These are phyloP conservation scores for Rhinolophus ferrumequinum DNA, from an alignment of 2,113 vertebrate species.

Conservation along the genomic window DNA sequence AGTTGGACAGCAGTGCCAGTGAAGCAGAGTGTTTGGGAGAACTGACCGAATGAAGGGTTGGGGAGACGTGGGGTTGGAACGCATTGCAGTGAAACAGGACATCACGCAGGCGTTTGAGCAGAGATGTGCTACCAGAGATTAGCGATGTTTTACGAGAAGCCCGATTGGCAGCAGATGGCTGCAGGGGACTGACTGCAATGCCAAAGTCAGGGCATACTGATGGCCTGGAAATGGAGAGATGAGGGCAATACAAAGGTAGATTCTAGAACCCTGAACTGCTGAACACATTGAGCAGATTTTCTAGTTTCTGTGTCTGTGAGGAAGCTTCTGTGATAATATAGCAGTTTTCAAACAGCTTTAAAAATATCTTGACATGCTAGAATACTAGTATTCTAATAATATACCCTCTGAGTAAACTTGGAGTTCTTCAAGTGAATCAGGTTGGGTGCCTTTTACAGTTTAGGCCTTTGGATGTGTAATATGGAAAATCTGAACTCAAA, in stretches of 20 bases:
- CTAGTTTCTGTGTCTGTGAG: slow-evolving; percentile 65
- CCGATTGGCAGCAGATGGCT: not conserved
- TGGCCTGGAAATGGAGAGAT: not conserved
- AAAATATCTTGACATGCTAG: slow-evolving; percentile 78
- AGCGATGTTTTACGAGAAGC: not conserved
- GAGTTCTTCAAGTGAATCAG: slow-evolving; percentile 67
- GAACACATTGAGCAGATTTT: not conserved
- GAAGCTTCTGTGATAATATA: slow-evolving; percentile 68
- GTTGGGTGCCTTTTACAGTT: slow-evolving; percentile 57
- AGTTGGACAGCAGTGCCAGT: no score
- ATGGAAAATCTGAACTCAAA: not conserved
- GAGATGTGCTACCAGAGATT: rapidly evolving
- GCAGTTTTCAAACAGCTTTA: slow-evolving; percentile 80
- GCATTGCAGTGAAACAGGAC: not conserved
- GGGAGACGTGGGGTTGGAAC: rapidly evolving
- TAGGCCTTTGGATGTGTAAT: slow-evolving; percentile 31
- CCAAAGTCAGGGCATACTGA: not conserved
- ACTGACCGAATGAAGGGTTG: rapidly evolving
- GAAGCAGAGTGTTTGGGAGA: not conserved
- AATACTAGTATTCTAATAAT: slow-evolving; percentile 81
- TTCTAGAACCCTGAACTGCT: not conserved
- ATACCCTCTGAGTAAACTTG: slow-evolving; percentile 69
- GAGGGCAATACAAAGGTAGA: not conserved
- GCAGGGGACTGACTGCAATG: not conserved
- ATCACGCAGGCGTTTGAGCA: not conserved